Conservation (phyloP, 2,113 vertebrate genomes). For the Diphyllodes magnificus region DNA sequence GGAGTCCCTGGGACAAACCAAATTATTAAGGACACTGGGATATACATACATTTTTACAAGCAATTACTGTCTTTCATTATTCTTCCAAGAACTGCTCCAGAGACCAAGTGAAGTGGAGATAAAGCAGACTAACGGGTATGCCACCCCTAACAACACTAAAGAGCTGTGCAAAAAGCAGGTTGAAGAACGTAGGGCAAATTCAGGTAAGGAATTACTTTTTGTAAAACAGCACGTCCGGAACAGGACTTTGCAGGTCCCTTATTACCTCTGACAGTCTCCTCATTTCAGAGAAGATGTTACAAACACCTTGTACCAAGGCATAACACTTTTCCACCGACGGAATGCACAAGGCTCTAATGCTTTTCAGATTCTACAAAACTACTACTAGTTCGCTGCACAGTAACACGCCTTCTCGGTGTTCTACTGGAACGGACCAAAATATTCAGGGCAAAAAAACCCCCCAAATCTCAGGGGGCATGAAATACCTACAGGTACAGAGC, state of each 20-base stretch:
- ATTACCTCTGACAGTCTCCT: neutral
- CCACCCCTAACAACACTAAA: neutral
- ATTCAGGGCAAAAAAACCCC: accelerated
- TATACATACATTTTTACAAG: neutral
- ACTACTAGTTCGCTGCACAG: neutral
- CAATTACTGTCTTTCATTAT: neutral
- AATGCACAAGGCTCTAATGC: neutral
- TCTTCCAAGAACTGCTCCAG: neutral
- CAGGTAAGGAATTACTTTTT: neutral
- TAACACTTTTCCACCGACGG: neutral
- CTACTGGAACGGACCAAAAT: neutral
- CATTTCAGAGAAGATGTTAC: neutral
- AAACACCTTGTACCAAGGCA: neutral
- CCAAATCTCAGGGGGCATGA: accelerated
- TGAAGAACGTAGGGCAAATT: neutral
- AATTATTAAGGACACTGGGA: neutral
- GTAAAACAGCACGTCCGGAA: neutral
- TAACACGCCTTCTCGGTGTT: neutral
- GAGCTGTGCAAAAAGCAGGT: neutral
- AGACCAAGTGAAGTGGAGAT: neutral
- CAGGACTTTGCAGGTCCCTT: neutral
- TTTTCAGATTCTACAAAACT: neutral
- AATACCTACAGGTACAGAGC: neutral
- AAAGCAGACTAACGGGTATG: neutral
- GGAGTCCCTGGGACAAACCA: neutral